Evolutionary conservation across 1,140 invertebrate species (phyloP).

Genomic region (Battus philenor): DNA sequence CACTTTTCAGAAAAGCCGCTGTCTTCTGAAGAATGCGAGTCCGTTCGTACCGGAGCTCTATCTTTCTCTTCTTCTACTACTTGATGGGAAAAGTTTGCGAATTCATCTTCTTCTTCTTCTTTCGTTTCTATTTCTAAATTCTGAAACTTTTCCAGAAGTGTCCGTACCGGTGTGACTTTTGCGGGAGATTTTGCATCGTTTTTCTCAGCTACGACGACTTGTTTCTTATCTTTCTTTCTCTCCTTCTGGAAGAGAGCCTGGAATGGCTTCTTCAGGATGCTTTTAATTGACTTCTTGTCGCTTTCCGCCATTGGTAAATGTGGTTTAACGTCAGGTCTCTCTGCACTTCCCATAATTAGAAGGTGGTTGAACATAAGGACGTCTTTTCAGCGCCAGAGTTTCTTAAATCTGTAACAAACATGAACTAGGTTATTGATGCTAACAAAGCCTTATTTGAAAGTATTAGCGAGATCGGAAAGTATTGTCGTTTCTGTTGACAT

Average conservation of each 20-base stretch:
- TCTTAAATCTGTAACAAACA: conserved; percentile 2
- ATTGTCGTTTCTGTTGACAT: too few species aligned
- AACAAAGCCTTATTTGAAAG: too few species aligned
- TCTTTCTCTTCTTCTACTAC: conserved; percentile 30
- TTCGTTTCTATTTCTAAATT: conserved; percentile 26
- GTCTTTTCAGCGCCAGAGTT: background rate
- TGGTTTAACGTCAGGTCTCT: conserved; percentile 23
- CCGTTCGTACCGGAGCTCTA: conserved; percentile 26
- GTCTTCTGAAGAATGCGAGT: conserved; percentile 52
- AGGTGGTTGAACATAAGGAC: conserved; percentile 10
- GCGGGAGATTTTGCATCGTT: conserved; percentile 7
- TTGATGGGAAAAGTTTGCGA: conserved; percentile 37
- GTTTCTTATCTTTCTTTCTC: conserved; percentile 30
- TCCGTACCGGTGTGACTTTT: conserved; percentile 18
- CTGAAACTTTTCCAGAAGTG: conserved; percentile 32
- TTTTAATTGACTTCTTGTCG: conserved; percentile 41
- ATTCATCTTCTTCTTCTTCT: conserved; percentile 38
- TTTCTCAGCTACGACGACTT: conserved; percentile 1
- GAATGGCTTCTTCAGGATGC: conserved; percentile 34
- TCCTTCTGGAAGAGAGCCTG: conserved; percentile 36
- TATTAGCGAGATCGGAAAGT: too few species aligned
- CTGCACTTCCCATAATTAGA: conserved; percentile 40
- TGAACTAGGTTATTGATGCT: too few species aligned
- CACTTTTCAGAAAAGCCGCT: conserved; percentile 45
- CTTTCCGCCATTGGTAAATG: conserved; percentile 35